Evolutionary conservation across 53 echinoderm and acorn worm genomes (phyloP).

Genomic region (Holothuria scabra): DNA sequence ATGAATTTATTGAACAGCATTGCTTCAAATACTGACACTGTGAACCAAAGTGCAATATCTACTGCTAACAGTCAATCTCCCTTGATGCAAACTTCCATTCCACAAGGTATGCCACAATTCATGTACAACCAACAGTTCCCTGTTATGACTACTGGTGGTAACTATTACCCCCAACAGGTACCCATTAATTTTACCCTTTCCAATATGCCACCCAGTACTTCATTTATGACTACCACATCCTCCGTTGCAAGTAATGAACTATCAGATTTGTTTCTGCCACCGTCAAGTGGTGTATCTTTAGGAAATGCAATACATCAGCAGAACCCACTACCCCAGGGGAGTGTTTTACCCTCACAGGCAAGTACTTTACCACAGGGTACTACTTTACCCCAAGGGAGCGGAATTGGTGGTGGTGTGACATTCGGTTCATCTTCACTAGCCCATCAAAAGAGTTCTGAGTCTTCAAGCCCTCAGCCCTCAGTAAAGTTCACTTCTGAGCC

Average conservation of each 20-base stretch:
- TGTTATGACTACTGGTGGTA: background rate
- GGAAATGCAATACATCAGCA: background rate
- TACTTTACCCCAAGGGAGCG: too few species aligned
- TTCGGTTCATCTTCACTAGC: too few species aligned
- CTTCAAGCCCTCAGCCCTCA: too few species aligned
- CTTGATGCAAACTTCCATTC: background rate
- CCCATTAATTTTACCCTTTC: constrained; percentile 5
- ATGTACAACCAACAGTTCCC: constrained; percentile 13
- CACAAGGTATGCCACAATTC: background rate
- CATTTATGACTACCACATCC: background rate
- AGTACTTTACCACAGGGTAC: too few species aligned
- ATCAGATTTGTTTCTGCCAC: background rate
- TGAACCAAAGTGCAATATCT: constrained; percentile 30
- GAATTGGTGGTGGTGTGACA: too few species aligned
- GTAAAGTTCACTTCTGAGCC: too few species aligned
- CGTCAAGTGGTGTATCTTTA: background rate
- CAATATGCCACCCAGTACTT: background rate
- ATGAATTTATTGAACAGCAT: background rate
- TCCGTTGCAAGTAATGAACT: background rate
- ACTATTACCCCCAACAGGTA: background rate
- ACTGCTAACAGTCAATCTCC: background rate
- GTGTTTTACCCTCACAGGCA: background rate
- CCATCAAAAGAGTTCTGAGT: too few species aligned
- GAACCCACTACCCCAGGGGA: background rate
- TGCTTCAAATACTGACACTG: background rate